phyloP scores from a whole-genome alignment of 2,113 vertebrate species.

The Pterocles orientalis region DNA sequence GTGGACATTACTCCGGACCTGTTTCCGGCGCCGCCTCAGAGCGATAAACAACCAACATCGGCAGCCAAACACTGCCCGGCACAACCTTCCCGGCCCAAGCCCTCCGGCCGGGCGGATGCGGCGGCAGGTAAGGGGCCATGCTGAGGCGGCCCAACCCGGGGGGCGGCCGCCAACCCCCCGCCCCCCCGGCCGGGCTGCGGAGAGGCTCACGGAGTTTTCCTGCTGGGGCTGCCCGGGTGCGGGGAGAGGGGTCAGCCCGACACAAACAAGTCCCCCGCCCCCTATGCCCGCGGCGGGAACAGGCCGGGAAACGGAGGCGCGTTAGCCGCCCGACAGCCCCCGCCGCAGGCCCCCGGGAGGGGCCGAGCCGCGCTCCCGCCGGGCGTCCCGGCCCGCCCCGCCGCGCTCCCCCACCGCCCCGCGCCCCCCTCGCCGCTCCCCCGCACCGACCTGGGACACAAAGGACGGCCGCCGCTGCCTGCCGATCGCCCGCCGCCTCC shows the following conservation, averaged over 20 bases:
- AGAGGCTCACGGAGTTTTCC: neutral
- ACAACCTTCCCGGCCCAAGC: neutral
- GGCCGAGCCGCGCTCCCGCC: neutral
- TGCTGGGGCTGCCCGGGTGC: neutral
- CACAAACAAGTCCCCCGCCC: neutral
- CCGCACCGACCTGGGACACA: constrained; percentile 38
- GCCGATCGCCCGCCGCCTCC: neutral
- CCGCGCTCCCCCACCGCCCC: no score
- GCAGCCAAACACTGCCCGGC: neutral
- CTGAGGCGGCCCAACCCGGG: neutral
- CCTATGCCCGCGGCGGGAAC: neutral
- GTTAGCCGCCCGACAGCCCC: neutral
- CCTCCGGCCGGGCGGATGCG: no score
- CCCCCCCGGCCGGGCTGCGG: neutral
- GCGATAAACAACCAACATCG: neutral
- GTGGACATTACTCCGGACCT: neutral
- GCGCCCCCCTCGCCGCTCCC: no score
- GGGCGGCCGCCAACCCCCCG: neutral
- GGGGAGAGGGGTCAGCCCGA: no score
- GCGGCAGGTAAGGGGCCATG: no score
- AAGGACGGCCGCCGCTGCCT: neutral
- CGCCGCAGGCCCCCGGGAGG: neutral
- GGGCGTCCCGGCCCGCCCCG: neutral
- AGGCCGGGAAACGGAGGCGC: neutral
- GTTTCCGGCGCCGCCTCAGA: constrained; percentile 1